A percentile compares a stretch with the other conserved stretches of the same genome.
phyloP scores from a whole-genome alignment of 2,113 vertebrate genomes.

The Delphinapterus leucas region DNA sequence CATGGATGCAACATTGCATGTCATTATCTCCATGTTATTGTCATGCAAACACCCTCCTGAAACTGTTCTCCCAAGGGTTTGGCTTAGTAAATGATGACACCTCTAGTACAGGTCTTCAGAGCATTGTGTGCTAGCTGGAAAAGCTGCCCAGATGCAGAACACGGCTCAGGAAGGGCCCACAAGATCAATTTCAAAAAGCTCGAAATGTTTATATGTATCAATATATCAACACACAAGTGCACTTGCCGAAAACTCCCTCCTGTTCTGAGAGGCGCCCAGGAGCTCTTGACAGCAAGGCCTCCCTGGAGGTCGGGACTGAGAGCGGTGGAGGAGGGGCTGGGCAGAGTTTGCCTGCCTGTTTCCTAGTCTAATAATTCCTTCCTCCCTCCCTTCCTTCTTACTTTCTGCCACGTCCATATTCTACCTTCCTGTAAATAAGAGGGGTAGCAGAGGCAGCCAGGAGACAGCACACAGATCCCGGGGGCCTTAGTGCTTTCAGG shows the following conservation, averaged over 20 bases:
- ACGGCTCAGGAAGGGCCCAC: accelerated
- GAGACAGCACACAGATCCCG: accelerated
- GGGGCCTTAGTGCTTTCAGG: too few relatives aligned
- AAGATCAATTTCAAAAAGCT: not conserved
- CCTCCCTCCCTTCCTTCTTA: not conserved
- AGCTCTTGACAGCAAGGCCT: not conserved
- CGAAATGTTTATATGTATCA: too few relatives aligned
- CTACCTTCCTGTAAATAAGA: too few relatives aligned
- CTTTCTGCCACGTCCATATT: accelerated
- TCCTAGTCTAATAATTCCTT: not conserved
- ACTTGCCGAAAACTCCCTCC: not conserved
- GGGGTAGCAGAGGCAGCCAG: not conserved
- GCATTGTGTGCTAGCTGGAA: accelerated
- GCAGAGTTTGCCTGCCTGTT: not conserved
- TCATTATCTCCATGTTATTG: accelerated
- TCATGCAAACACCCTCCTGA: accelerated
- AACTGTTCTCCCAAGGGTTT: not conserved
- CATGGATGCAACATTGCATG: accelerated
- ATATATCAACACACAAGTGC: accelerated
- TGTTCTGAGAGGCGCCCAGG: not conserved
- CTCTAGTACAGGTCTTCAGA: not conserved
- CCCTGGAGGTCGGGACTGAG: not conserved
- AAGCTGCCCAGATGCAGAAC: not conserved
- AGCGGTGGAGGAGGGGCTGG: accelerated
- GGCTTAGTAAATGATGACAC: not conserved